Base-by-base conservation (phyloP, 2,888 invertebrate genomes). In the Asteroscopus sphinx region DNA sequence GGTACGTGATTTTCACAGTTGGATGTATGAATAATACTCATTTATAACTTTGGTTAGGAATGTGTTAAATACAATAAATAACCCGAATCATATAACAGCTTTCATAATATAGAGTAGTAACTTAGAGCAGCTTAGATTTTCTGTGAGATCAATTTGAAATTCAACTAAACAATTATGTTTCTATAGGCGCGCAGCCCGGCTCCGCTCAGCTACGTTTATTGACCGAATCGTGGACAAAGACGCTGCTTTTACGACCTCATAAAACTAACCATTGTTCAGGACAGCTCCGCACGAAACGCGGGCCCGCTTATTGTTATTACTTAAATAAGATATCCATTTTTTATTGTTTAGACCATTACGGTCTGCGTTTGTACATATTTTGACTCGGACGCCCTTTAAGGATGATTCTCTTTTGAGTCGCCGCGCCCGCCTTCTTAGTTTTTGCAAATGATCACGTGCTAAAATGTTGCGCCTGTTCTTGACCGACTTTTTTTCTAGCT, bases 251-350 rank as follows among this genome's bases (percentile, higher is more conserved):
- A 93, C 77, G 83, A 82, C 83, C 64, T 81, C 89, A 83, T 94
- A 93, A 93, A 92, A 87, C 80, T 82, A 73, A 80, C 87, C 81
- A 92, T 93, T 93, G 92, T 92, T 79, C 80, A 76, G 73, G 63
- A 72, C 80, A 86, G 81, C 85, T 84, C 85, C 80, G 83, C 83
- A 88, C 89, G 83, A 88, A 92, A 89, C 83, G 83, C 88, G 82
- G 83, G 65, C 83, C 80, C 82, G 84, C 87, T 88, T 82, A 91
- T 93, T 93, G 92, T 94, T 89, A 85, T 86, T 83, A 81, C 87
- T 89, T 91, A 92, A 94, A 92, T 94, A 89, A 94, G 93, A 92
- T 88, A 89, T 94, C 91, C 89, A 91, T 88, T 92, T 93, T 91
- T 88, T 89, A 86, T 82, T 89, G 87, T 91, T 88, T 84, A 82